Conservation (phyloP, 92 coral and sea anemone species). For the Siderastrea radians region DNA sequence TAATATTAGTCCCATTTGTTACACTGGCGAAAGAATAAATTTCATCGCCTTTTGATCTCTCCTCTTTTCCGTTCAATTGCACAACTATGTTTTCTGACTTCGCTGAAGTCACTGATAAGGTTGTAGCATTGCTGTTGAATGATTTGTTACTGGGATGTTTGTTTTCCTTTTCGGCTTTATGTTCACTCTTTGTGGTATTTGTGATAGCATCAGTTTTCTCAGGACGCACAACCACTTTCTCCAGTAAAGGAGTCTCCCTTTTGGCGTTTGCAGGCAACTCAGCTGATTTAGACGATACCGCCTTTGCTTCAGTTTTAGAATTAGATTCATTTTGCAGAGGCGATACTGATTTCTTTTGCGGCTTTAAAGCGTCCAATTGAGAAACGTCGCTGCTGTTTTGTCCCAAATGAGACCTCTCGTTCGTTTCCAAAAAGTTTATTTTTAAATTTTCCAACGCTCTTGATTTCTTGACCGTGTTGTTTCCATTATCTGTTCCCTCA, state of each 20-base stretch:
- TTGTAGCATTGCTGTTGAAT: too few relatives aligned
- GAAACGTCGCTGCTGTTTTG: background rate
- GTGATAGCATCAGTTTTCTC: background rate
- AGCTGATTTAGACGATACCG: background rate
- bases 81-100: slow-evolving; percentile 21
- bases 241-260: too few relatives aligned
- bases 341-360: background rate
- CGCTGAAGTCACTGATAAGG: background rate
- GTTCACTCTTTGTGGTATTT: background rate
- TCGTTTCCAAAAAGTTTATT: slow-evolving; percentile 24
- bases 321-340: background rate
- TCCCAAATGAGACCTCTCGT: background rate
- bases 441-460: background rate
- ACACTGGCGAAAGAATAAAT: background rate
- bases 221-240: background rate
- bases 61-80: background rate
- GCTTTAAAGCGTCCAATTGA: background rate
- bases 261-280: background rate
- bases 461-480: background rate
- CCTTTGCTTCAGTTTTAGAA: background rate
- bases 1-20: background rate
- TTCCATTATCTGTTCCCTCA: background rate
- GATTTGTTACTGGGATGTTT: background rate
- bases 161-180: background rate
- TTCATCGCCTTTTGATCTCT: background rate